phyloP scores from a whole-genome alignment of 1,140 invertebrate genomes.

The Plutomurus gul region DNA sequence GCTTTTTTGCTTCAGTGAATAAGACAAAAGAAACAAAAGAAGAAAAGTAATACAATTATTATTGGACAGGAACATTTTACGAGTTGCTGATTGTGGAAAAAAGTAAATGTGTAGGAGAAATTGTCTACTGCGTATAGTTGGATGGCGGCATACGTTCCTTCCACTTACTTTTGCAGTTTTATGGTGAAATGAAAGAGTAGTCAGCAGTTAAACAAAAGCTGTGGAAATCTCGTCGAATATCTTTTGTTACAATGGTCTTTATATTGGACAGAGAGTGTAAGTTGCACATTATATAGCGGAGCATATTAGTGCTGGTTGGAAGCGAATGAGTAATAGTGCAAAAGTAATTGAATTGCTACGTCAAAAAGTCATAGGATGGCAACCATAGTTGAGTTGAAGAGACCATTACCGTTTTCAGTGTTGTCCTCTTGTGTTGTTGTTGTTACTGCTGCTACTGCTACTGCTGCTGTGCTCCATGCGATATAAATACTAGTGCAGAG shows the following conservation, averaged over 20 bases:
- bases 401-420: not conserved
- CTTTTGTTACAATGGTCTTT: not conserved
- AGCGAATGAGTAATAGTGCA: constrained; percentile 3
- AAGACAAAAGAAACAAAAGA: constrained; percentile 6
- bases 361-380: not conserved
- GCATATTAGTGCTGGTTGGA: not conserved
- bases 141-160: not conserved
- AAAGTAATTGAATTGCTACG: constrained; percentile 1
- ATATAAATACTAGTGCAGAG: no score
- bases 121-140: not conserved
- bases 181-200: not conserved
- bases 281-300: not conserved
- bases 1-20: not conserved
- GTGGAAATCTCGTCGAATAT: not conserved
- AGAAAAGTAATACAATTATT: constrained; percentile 17
- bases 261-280: not conserved
- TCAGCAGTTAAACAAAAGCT: not conserved
- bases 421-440: not conserved
- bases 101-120: not conserved
- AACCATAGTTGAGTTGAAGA: not conserved
- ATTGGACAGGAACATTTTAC: constrained; percentile 17
- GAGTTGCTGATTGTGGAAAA: constrained; percentile 15
- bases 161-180: not conserved
- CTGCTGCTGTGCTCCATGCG: no score
- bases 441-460: not conserved